A percentile compares a stretch with the other conserved stretches of the same genome.
These are phyloP conservation scores for Euwallacea similis DNA, from an alignment of 1,140 invertebrate species.

Conservation along the genomic window DNA sequence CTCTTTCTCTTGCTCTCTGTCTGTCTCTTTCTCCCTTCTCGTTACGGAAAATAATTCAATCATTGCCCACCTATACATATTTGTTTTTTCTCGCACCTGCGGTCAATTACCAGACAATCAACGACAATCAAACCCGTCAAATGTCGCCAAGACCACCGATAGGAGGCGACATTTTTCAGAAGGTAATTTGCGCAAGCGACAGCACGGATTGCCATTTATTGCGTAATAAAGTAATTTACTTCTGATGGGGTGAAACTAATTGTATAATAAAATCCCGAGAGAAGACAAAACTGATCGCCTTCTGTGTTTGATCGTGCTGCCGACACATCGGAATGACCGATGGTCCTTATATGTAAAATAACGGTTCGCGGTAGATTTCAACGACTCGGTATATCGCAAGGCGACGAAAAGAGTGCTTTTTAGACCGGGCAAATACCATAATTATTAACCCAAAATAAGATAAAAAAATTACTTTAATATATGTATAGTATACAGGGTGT, in stretches of 20 bases:
- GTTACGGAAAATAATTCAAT: too few relatives aligned
- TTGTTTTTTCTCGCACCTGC: too few relatives aligned
- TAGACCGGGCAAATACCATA: slow-evolving; percentile 4
- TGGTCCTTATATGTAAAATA: slow-evolving; percentile 33
- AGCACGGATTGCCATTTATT: slow-evolving; percentile 13
- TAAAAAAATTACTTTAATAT: not conserved
- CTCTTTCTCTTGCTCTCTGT: too few relatives aligned
- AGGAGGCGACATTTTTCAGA: slow-evolving; percentile 4
- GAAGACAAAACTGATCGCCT: slow-evolving; percentile 15
- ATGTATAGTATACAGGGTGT: not conserved
- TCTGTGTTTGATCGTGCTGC: slow-evolving; percentile 18
- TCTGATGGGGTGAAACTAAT: slow-evolving; percentile 24
- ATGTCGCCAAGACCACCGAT: slow-evolving; percentile 8
- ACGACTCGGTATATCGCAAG: slow-evolving; percentile 4
- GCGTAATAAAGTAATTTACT: slow-evolving; percentile 25
- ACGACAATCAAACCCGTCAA: too few relatives aligned
- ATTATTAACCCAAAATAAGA: not conserved
- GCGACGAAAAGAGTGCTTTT: not conserved
- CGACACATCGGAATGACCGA: slow-evolving; percentile 29
- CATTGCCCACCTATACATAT: too few relatives aligned
- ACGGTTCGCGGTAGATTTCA: slow-evolving; percentile 17
- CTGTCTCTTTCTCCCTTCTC: too few relatives aligned
- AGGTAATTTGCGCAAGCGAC: slow-evolving; percentile 5
- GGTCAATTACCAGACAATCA: too few relatives aligned
- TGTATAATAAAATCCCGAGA: slow-evolving; percentile 26